phyloP scores from a whole-genome alignment of 2,888 invertebrate species.

The Cephus pulcher region DNA sequence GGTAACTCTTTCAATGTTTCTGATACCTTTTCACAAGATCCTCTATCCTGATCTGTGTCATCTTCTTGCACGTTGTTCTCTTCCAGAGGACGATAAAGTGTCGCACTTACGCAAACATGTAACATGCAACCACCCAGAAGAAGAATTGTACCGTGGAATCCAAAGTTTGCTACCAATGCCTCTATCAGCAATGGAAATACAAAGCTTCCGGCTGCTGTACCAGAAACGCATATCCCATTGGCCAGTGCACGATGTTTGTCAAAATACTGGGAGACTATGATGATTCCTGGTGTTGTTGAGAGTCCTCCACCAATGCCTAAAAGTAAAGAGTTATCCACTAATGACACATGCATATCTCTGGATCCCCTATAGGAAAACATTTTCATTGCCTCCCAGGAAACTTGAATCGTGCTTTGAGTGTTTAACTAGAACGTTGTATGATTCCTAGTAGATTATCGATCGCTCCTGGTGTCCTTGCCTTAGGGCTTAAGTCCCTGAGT shows the following conservation, averaged over 20 bases:
- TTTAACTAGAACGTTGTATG: background rate
- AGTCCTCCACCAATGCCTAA: constrained; percentile 82
- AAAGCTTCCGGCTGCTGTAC: constrained; percentile 84
- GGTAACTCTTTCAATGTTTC: constrained; percentile 35
- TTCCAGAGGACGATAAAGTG: constrained; percentile 74
- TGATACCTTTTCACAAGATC: constrained; percentile 27
- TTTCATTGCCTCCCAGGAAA: background rate
- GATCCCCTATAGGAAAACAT: background rate
- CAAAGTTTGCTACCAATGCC: constrained; percentile 76
- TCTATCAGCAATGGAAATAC: constrained; percentile 82
- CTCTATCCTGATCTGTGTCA: constrained; percentile 34
- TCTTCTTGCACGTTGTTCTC: constrained; percentile 49
- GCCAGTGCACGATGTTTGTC: constrained; percentile 83
- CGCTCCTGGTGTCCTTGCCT: background rate
- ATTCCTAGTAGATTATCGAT: background rate
- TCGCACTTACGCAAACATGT: constrained; percentile 80
- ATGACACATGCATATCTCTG: background rate
- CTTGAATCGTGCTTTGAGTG: background rate
- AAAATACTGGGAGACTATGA: constrained; percentile 84
- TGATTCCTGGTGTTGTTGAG: constrained; percentile 84
- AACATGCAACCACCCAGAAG: constrained; percentile 80
- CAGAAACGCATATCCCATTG: constrained; percentile 84
- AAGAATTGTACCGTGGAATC: constrained; percentile 79
- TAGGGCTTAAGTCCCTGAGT: background rate
- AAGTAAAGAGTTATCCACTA: background rate